Conservation (phyloP, 2,797 vertebrate species). For the Erethizon dorsatum region DNA sequence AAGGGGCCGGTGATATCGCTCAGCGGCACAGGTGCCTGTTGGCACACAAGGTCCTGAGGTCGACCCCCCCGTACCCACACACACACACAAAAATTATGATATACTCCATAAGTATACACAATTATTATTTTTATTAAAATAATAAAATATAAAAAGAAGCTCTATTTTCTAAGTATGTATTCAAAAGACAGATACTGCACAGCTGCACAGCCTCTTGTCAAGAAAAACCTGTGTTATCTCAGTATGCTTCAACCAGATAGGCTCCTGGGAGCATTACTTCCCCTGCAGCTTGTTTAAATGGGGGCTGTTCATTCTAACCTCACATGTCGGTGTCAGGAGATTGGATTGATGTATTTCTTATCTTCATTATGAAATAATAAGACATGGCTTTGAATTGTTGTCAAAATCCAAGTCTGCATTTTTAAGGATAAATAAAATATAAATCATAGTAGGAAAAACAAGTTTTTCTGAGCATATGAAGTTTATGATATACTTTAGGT, state of each 20-base stretch:
- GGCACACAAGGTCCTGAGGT: no score
- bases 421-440: slow-evolving; percentile 39
- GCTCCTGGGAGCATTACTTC: not conserved
- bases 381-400: not conserved
- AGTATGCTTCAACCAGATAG: not conserved
- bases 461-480: not conserved
- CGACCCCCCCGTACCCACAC: no score
- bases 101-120: not conserved
- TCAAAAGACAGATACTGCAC: not conserved
- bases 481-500: not conserved
- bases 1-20: no score
- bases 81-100: no score
- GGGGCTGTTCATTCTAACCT: not conserved
- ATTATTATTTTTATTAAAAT: not conserved
- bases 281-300: not conserved
- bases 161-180: not conserved
- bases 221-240: not conserved
- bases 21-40: no score
- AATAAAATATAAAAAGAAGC: not conserved
- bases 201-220: not conserved
- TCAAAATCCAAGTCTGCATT: slow-evolving; percentile 2
- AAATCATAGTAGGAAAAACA: slow-evolving; percentile 21
- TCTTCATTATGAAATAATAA: not conserved
- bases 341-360: not conserved
- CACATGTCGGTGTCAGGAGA: not conserved